Base-by-base conservation (phyloP, 2,888 invertebrate species). In the Drosophila neoperkinsi region DNA sequence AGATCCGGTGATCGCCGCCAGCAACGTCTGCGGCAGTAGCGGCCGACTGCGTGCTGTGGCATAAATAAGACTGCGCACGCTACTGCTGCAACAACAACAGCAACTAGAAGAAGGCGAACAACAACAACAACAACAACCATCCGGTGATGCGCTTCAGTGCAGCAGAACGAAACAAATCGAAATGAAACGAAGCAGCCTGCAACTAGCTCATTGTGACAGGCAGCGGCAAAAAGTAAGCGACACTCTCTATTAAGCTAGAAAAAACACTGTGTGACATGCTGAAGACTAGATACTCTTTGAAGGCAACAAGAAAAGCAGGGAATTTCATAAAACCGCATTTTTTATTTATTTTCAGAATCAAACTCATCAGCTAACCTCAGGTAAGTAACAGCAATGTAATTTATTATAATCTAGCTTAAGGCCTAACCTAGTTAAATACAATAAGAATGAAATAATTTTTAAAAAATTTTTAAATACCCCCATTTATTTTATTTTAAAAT, bases 81-180 rank as follows among this genome's bases (percentile, higher is more conserved):
- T 80, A 78, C 79, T 58, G 63, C 52, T 61, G 63, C 73, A 65
- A 50, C 60, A 70, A 65, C 30, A 59, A 36, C 50, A 52, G 18
- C 52, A 56, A 16, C 33, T 21, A 51, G 51, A 59, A 66, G 38
- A 61, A 34, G 55, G 60, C 34, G 65, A 73, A 50, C 62, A 57
- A 62, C 43, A 21, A 4, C 13, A 21, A 4, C 13, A n/a, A 41
- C 41, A 21, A 25, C 16, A 56, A 25, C 56, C 33, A 41, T 51
- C 82, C 88, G 88, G 83, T 79, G 88, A 85, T 88, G 88, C 85
- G 88, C 85, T 85, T 88, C 84, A 79, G 59, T 86, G 86, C 84
- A 77, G 88, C 88, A 81, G 84, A 85, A 70, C 80, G 73, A 71
- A 71, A 58, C 74, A 56, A 66, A 56, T 66, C 68, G 43, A 65